Evolutionary conservation across 2,888 invertebrate species (phyloP).

Genomic region (Biston betularia): DNA sequence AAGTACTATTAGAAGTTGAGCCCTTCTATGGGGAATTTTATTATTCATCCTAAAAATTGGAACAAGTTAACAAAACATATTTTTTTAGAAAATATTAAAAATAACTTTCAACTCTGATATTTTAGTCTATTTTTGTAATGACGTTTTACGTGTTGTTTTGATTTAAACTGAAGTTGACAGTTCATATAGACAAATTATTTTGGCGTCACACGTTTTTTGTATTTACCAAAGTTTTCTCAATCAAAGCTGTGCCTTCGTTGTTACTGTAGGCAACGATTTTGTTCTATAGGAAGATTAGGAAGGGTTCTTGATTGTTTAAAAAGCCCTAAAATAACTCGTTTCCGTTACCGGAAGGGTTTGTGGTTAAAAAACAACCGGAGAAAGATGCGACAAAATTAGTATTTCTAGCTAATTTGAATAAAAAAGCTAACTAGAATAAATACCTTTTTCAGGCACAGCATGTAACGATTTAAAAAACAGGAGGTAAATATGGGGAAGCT

Average conservation of each 20-base stretch:
- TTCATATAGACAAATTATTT: neutral
- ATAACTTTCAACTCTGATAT: slow-evolving; percentile 77
- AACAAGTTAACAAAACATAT: slow-evolving; percentile 54
- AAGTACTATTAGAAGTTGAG: slow-evolving; percentile 56
- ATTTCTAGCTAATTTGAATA: too few species aligned
- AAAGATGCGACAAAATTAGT: too few species aligned
- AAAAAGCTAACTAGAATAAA: too few species aligned
- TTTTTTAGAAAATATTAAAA: slow-evolving; percentile 70
- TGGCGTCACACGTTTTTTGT: neutral
- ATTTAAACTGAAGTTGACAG: slow-evolving; percentile 38
- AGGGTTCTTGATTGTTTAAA: too few species aligned
- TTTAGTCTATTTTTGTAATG: slow-evolving; percentile 73
- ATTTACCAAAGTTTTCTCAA: neutral
- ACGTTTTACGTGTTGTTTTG: slow-evolving; percentile 51
- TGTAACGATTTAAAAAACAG: slow-evolving; percentile 56
- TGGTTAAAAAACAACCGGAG: too few species aligned
- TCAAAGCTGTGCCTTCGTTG: too few species aligned
- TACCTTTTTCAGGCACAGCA: too few species aligned
- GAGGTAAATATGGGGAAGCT: slow-evolving; percentile 72
- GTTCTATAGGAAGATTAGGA: too few species aligned
- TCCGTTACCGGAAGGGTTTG: too few species aligned
- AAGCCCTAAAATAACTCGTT: too few species aligned
- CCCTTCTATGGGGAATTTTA: slow-evolving; percentile 48
- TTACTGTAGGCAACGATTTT: too few species aligned
- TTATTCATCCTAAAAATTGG: slow-evolving; percentile 60